Conservation (phyloP, 2,797 vertebrate species). For the Poecilia velifera region DNA sequence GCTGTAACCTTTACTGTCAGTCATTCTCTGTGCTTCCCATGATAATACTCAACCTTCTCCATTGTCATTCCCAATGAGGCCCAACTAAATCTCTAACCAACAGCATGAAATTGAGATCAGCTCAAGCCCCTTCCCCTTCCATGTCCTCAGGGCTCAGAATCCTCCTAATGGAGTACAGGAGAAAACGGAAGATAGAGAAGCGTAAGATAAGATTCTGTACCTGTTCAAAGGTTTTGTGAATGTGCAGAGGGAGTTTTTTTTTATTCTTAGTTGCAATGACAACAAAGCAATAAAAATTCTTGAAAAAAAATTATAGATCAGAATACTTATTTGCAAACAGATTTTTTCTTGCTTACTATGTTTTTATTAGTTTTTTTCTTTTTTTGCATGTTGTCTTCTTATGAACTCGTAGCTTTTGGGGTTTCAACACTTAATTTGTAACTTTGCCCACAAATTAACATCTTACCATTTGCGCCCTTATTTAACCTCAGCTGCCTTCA, state of each 20-base stretch:
- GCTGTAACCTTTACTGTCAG: constrained; percentile 46
- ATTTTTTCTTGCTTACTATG: not conserved
- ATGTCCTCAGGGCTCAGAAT: constrained; percentile 45
- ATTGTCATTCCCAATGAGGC: constrained; percentile 65
- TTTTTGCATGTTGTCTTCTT: not conserved
- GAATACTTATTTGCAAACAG: too few relatives aligned
- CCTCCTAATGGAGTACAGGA: constrained; percentile 26
- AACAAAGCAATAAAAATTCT: not conserved
- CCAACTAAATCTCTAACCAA: constrained; percentile 49
- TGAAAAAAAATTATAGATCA: not conserved
- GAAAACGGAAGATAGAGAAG: constrained; percentile 22
- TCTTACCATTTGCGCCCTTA: constrained; percentile 22
- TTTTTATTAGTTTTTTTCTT: not conserved
- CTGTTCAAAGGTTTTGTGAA: not conserved
- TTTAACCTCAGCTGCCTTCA: constrained; percentile 35
- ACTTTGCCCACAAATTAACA: constrained; percentile 16
- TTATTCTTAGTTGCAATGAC: not conserved
- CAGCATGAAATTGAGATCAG: constrained; percentile 59
- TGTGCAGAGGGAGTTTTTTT: not conserved
- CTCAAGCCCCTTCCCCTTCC: constrained; percentile 44
- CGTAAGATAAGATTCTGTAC: constrained; percentile 6
- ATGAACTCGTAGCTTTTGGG: not conserved
- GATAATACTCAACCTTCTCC: constrained; percentile 51
- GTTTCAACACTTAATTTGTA: not conserved
- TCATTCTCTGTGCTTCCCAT: constrained; percentile 54